Percentiles rank a stretch among this genome's conserved stretches.
Conservation (phyloP, 2,888 invertebrate species). For the Agriopis leucophaearia region DNA sequence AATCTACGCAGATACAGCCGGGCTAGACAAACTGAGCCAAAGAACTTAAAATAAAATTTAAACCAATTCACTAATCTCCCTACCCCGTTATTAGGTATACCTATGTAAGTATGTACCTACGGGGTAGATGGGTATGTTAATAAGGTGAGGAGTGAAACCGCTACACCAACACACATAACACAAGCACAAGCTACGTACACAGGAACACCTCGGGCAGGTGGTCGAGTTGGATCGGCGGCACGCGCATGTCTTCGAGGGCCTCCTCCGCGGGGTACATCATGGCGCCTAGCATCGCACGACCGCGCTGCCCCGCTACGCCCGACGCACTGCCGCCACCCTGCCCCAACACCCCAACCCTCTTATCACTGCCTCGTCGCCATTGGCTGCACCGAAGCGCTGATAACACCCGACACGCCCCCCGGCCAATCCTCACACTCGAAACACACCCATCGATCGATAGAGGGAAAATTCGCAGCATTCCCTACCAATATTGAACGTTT, state of each 20-base stretch:
- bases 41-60: not conserved
- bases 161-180: slow-evolving; percentile 38
- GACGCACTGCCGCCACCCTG: slow-evolving; percentile 78
- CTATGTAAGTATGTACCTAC: not conserved
- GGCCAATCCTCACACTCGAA: slow-evolving; percentile 70
- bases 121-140: not conserved
- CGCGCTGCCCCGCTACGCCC: slow-evolving; percentile 70
- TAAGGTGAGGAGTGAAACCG: not conserved
- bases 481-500: slow-evolving; percentile 76
- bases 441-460: slow-evolving; percentile 82
- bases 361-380: slow-evolving; percentile 70
- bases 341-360: slow-evolving; percentile 81
- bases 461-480: slow-evolving; percentile 74
- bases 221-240: slow-evolving; percentile 91
- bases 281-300: slow-evolving; percentile 79
- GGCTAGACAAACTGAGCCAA: not conserved
- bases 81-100: not conserved
- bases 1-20: not conserved
- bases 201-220: slow-evolving; percentile 91
- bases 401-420: slow-evolving; percentile 81
- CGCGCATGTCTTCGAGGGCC: slow-evolving; percentile 87
- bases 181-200: slow-evolving; percentile 86
- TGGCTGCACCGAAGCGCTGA: slow-evolving; percentile 71
- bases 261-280: slow-evolving; percentile 83
- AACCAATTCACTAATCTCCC: not conserved